These are phyloP conservation scores for Oreocharis arfaki DNA, from an alignment of 2,113 vertebrate genomes.

Conservation along the genomic window DNA sequence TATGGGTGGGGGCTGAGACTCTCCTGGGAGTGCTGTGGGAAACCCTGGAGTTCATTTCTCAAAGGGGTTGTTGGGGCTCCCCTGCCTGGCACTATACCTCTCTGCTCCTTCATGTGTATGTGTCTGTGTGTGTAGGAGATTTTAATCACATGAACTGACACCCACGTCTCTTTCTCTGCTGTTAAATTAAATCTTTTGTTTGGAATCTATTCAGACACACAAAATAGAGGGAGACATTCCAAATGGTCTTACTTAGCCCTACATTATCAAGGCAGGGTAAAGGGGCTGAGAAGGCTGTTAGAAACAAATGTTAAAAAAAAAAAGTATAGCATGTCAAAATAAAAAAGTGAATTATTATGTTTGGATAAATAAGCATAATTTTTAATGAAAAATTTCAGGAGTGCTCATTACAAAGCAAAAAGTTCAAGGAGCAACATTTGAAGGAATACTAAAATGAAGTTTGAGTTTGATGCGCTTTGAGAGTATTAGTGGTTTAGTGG, in stretches of 20 bases:
- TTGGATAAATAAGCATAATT: neutral
- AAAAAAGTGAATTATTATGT: neutral
- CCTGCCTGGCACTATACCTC: neutral
- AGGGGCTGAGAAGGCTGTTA: neutral
- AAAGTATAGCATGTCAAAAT: neutral
- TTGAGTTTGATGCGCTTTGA: neutral
- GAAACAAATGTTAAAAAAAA: neutral
- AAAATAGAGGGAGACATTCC: neutral
- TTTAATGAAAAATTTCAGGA: neutral
- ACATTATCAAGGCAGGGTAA: neutral
- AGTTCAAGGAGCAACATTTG: neutral
- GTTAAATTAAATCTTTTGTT: neutral
- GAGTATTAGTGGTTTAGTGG: neutral
- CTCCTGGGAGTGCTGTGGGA: neutral
- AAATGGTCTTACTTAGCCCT: neutral
- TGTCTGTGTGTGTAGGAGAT: neutral
- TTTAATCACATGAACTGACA: neutral
- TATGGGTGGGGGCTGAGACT: neutral
- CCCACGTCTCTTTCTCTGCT: neutral
- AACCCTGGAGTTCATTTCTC: neutral
- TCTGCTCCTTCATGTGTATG: rapidly evolving
- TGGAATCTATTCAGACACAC: neutral
- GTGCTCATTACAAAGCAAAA: neutral
- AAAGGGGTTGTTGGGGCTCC: neutral
- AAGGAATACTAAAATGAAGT: neutral